These are phyloP conservation scores for Luehdorfia chinensis DNA, from an alignment of 1,140 invertebrate species.

Conservation along the genomic window DNA sequence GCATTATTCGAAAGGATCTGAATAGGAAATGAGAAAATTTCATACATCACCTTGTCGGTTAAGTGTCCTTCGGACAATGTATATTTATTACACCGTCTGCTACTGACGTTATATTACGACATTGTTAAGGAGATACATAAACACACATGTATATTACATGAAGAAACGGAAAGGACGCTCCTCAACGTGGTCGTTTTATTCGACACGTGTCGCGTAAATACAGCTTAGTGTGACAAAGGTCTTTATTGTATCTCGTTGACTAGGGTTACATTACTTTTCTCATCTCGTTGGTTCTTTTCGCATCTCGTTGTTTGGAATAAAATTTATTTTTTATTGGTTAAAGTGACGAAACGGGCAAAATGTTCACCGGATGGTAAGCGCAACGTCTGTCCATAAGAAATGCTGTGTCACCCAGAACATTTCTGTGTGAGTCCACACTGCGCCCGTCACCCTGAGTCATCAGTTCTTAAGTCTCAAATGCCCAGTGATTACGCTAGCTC, in stretches of 20 bases:
- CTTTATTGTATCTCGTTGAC: neutral
- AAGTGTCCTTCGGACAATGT: neutral
- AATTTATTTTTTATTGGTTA: no score
- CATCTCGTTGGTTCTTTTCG: neutral
- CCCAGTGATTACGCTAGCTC: no score
- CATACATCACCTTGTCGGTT: neutral
- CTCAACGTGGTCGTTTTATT: neutral
- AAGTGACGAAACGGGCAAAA: no score
- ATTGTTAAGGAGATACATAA: neutral
- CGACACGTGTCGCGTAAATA: neutral
- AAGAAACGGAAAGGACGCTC: neutral
- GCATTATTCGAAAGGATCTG: neutral
- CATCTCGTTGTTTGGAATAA: no score
- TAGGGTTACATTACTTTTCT: neutral
- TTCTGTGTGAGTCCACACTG: no score
- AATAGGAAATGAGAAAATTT: constrained; percentile 4
- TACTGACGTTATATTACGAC: neutral
- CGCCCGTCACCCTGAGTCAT: no score
- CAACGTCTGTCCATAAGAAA: no score
- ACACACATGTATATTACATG: neutral
- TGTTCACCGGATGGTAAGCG: no score
- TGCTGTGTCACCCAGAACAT: no score
- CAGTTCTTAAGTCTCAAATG: no score
- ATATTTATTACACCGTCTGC: neutral
- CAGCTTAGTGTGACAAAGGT: neutral